phyloP scores from a whole-genome alignment of 2,888 invertebrate species.

The Cyaniris semiargus region DNA sequence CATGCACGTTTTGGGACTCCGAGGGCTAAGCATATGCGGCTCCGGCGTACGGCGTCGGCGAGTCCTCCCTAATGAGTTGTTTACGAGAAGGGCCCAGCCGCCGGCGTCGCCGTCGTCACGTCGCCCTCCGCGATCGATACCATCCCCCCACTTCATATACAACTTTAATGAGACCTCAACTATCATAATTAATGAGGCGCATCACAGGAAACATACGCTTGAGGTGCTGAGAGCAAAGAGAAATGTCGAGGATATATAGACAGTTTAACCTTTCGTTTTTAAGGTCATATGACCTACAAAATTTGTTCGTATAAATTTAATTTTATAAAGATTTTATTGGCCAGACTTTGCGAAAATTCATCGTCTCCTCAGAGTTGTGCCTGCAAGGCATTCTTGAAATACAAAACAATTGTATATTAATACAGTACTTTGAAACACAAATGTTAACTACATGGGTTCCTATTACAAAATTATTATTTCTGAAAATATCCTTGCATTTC shows the following conservation, averaged over 20 bases:
- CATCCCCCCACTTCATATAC: conserved; percentile 9
- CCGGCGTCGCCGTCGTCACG: conserved; percentile 10
- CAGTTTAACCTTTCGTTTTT: background rate
- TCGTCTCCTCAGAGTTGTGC: no score
- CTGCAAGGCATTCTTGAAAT: no score
- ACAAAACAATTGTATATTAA: no score
- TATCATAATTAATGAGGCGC: conserved; percentile 23
- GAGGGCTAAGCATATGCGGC: conserved; percentile 6
- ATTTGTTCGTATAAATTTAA: no score
- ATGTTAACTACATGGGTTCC: background rate
- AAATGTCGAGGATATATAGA: background rate
- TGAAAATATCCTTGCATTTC: background rate
- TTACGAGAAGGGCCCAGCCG: conserved; percentile 27
- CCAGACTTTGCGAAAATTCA: no score
- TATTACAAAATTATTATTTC: background rate
- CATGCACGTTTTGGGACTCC: background rate
- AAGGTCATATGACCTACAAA: background rate
- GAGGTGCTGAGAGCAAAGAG: background rate
- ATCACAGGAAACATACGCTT: background rate
- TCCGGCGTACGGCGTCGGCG: background rate
- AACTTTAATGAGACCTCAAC: conserved; percentile 25
- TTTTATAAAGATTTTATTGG: no score
- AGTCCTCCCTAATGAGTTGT: conserved; percentile 23
- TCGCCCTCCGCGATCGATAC: conserved; percentile 15
- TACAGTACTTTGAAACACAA: background rate